phyloP scores from a whole-genome alignment of 1,140 invertebrate species.

The Nixonia krombeini region DNA sequence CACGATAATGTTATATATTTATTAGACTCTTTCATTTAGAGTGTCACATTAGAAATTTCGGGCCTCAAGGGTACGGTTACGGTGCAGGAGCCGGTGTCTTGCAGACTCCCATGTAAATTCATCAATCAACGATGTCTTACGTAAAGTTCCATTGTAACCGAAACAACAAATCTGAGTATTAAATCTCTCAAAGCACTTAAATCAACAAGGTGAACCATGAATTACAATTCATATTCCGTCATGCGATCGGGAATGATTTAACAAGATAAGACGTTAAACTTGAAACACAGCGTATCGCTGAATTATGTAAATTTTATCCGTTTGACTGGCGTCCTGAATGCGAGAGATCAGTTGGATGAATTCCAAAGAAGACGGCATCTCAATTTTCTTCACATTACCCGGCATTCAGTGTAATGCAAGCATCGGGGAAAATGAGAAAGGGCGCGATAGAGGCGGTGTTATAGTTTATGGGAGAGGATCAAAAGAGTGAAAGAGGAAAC shows the following conservation, averaged over 20 bases:
- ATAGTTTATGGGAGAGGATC: constrained; percentile 43
- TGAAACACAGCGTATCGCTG: too few species aligned
- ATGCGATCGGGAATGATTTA: too few species aligned
- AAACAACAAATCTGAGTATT: too few species aligned
- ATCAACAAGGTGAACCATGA: too few species aligned
- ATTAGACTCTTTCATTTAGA: constrained; percentile 43
- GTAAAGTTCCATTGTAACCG: too few species aligned
- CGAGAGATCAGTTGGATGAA: too few species aligned
- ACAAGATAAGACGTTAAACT: too few species aligned
- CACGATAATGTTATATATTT: too few species aligned
- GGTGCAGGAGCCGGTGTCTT: constrained; percentile 55
- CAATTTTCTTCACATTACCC: constrained; percentile 22
- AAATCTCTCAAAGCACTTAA: too few species aligned
- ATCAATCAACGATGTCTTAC: background rate
- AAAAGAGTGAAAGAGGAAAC: constrained; percentile 40
- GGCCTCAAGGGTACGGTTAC: constrained; percentile 63
- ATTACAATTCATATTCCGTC: too few species aligned
- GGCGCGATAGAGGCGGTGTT: constrained; percentile 25
- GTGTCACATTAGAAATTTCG: constrained; percentile 64
- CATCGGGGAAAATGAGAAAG: constrained; percentile 31
- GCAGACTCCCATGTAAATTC: constrained; percentile 59
- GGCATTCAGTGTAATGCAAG: constrained; percentile 24
- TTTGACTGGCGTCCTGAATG: too few species aligned
- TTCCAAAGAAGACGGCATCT: constrained; percentile 8
- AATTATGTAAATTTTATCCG: too few species aligned